These are phyloP conservation scores for Hirtodrosophila duncani DNA, from an alignment of 2,888 invertebrate species.

Conservation along the genomic window DNA sequence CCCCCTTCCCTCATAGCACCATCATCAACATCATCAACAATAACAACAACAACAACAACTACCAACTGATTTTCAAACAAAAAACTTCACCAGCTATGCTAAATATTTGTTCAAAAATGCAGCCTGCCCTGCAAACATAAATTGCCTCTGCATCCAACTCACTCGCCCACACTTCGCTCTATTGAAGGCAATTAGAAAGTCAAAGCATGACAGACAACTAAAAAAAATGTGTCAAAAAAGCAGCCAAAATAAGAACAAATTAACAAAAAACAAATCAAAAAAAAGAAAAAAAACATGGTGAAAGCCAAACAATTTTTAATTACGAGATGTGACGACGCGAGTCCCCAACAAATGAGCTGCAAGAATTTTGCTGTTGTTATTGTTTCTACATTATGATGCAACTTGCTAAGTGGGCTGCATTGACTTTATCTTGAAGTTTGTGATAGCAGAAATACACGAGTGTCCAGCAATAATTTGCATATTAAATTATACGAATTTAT, in stretches of 20 bases:
- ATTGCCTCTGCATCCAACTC: slow-evolving; percentile 19
- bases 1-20: background rate
- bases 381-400: background rate
- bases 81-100: slow-evolving; percentile 67
- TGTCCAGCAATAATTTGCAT: too few species aligned
- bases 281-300: slow-evolving; percentile 4
- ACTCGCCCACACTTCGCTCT: slow-evolving; percentile 28
- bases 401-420: background rate
- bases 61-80: slow-evolving; percentile 41
- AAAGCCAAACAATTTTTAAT: slow-evolving; percentile 66
- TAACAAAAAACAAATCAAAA: slow-evolving; percentile 4
- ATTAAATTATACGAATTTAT: too few species aligned
- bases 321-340: slow-evolving; percentile 42
- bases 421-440: too few species aligned
- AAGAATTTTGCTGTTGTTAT: too few species aligned
- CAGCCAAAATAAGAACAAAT: slow-evolving; percentile 13
- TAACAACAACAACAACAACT: slow-evolving; percentile 1
- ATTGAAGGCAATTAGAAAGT: slow-evolving; percentile 72
- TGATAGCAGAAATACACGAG: too few species aligned
- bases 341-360: slow-evolving; percentile 25
- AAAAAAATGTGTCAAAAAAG: slow-evolving; percentile 15
- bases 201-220: slow-evolving; percentile 51
- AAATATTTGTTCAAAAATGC: slow-evolving; percentile 66
- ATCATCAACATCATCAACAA: background rate
- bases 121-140: slow-evolving; percentile 28